Conservation (phyloP, 2,113 vertebrate species). For the Pluvianellus socialis region DNA sequence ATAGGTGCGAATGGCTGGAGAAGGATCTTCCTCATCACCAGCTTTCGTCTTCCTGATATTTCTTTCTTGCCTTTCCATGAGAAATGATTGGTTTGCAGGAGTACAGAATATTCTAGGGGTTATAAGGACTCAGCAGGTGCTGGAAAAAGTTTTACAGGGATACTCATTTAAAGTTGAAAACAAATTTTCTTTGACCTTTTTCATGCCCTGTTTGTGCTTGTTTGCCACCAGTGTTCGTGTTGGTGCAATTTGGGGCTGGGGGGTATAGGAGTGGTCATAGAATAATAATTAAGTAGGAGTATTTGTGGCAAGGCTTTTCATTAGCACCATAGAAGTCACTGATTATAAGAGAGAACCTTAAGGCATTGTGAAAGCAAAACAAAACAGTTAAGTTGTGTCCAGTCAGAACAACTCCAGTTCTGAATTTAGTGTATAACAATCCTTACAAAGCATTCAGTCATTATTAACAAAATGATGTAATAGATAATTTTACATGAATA, state of each 20-base stretch:
- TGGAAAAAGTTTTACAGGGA: not conserved
- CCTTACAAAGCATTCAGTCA: not conserved
- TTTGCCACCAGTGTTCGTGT: not conserved
- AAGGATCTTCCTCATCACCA: not conserved
- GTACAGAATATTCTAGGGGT: not conserved
- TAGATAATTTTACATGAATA: constrained; percentile 28
- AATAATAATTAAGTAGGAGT: constrained; percentile 26
- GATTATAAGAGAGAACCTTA: constrained; percentile 27
- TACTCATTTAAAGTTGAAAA: not conserved
- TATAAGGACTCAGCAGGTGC: not conserved
- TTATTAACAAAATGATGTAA: constrained; percentile 48
- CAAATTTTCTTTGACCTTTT: constrained; percentile 47
- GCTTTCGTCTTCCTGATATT: not conserved
- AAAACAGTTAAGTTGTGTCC: constrained; percentile 38
- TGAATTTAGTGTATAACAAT: constrained; percentile 19
- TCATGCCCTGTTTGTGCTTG: constrained; percentile 36
- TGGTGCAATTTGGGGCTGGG: constrained; percentile 50
- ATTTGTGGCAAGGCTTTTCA: constrained; percentile 50
- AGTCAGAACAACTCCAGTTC: constrained; percentile 46
- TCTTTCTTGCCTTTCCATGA: not conserved
- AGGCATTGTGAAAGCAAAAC: constrained; percentile 43
- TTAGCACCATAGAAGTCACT: constrained; percentile 28
- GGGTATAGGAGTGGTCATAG: constrained; percentile 43
- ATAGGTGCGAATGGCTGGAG: not conserved
- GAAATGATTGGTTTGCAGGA: not conserved